Evolutionary conservation across 2,113 vertebrate species (phyloP).

Genomic region (Gobiocypris rarus): DNA sequence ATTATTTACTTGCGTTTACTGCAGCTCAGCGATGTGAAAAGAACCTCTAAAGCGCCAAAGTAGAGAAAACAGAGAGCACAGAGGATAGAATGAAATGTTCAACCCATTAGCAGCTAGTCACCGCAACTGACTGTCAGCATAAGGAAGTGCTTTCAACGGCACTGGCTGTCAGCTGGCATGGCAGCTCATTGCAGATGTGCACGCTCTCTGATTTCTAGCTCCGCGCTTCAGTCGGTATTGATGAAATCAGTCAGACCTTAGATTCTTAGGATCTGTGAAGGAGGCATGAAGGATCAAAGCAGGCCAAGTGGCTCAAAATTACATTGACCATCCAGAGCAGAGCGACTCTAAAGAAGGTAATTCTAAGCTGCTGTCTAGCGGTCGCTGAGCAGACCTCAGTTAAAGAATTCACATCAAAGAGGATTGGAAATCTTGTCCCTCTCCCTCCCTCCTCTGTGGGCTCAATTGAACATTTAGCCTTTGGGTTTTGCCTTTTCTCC

Average conservation of each 20-base stretch:
- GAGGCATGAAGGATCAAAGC: slow-evolving; percentile 74
- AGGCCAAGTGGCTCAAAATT: slow-evolving; percentile 76
- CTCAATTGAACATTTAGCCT: slow-evolving; percentile 65
- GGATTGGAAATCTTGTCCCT: slow-evolving; percentile 57
- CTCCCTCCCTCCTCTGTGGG: slow-evolving; percentile 57
- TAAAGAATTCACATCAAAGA: slow-evolving; percentile 77
- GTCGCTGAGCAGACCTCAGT: slow-evolving; percentile 66
- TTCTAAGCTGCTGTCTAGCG: slow-evolving; percentile 77
- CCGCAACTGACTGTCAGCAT: slow-evolving; percentile 71
- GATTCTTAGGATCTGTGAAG: slow-evolving; percentile 70
- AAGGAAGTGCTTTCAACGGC: slow-evolving; percentile 74
- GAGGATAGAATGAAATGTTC: slow-evolving; percentile 52
- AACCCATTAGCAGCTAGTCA: slow-evolving; percentile 73
- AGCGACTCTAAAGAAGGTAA: slow-evolving; percentile 65
- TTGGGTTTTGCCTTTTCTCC: slow-evolving; percentile 50
- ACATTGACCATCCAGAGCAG: slow-evolving; percentile 78
- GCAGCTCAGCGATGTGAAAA: slow-evolving; percentile 43
- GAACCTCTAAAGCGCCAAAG: slow-evolving; percentile 22
- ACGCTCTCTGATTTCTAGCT: slow-evolving; percentile 65
- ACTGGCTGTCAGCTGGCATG: slow-evolving; percentile 70
- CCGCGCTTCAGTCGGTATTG: slow-evolving; percentile 68
- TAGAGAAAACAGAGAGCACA: slow-evolving; percentile 15
- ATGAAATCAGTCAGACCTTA: slow-evolving; percentile 73
- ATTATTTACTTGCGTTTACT: slow-evolving; percentile 43
- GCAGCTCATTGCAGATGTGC: slow-evolving; percentile 56